Base-by-base conservation (phyloP, 2,113 vertebrate genomes). In the Tupaia chinensis region DNA sequence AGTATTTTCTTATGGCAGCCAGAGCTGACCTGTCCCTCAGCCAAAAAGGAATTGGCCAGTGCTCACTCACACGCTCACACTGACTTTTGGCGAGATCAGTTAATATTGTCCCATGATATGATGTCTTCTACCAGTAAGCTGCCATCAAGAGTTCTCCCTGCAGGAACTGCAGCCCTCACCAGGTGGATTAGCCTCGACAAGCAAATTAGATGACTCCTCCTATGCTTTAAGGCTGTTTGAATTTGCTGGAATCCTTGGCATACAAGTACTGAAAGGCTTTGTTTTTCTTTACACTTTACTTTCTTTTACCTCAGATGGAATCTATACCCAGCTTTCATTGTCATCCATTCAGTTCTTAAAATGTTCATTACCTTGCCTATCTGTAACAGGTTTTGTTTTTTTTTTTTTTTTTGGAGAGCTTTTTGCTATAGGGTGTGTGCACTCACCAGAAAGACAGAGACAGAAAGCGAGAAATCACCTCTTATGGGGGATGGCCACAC, bases 181-280 rank as follows among this genome's bases (percentile, higher is more conserved):
- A 60, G 32, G 14, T 8, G 72, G 8, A 9, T n/a, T 16, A 69
- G 32, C 17, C 83, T 86, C 25, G 15, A 66, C 16, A 85, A 70
- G 86, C 79, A 80, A n/a, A 79, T 74, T 16, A n/a, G 23, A 68
- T 84, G 68, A 80, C n/a, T 69, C 79, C 56, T 19, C 29, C 17
- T 44, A 23, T 81, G 25, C n/a, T 85, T 89, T 74, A 61, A 85
- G 83, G 73, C n/a, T 94, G 61, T 89, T 85, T 86, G 74, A 69
- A 79, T 95, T 94, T 86, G 61, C 54, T 89, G 73, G 88, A 79
- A 94, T 92, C 56, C 69, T 89, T 65, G 56, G 68, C 68, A 72
- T 81, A 60, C 20, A 84, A 89, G 34, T 9, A 29, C 79, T 58
- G 53, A 34, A 85, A 66, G 25, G 12, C 17, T 85, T 72, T 93